Percentiles rank a stretch among this genome's conserved stretches.
Evolutionary conservation across 2,113 vertebrate species (phyloP).

Genomic region (Phycodurus eques): DNA sequence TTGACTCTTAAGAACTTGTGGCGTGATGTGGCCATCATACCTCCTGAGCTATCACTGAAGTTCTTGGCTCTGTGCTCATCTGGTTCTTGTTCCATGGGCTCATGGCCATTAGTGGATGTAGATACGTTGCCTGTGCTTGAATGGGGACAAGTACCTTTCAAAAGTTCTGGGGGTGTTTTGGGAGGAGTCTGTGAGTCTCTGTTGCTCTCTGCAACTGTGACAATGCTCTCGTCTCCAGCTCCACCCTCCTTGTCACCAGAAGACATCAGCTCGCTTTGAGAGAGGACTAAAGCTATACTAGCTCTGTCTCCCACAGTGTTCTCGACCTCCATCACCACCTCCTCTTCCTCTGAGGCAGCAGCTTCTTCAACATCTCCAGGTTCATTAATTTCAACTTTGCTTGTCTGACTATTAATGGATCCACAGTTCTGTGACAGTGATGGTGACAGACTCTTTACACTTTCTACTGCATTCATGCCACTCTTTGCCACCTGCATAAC

Average conservation of each 20-base stretch:
- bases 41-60: conserved; percentile 82
- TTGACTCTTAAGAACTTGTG: background rate
- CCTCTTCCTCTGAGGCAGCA: conserved; percentile 15
- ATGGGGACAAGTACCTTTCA: conserved; percentile 34
- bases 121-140: conserved; percentile 24
- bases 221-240: conserved; percentile 37
- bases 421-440: conserved; percentile 21
- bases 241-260: conserved; percentile 65
- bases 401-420: conserved; percentile 1
- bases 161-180: conserved; percentile 11
- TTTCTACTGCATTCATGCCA: conserved; percentile 30
- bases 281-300: conserved; percentile 61
- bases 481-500: conserved; percentile 14
- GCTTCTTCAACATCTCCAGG: conserved; percentile 21
- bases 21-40: conserved; percentile 63
- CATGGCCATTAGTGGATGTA: conserved; percentile 48
- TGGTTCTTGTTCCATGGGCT: conserved; percentile 23
- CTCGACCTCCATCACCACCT: conserved; percentile 28
- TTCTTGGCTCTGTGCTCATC: conserved; percentile 64
- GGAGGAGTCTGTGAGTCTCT: conserved; percentile 43
- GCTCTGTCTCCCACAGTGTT: conserved; percentile 50
- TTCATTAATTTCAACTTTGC: conserved; percentile 7
- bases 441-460: background rate
- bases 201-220: conserved; percentile 58
- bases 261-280: conserved; percentile 64